Evolutionary conservation across 1,140 invertebrate genomes (phyloP).

Genomic region (Pachyrhynchus sulphureomaculatus): DNA sequence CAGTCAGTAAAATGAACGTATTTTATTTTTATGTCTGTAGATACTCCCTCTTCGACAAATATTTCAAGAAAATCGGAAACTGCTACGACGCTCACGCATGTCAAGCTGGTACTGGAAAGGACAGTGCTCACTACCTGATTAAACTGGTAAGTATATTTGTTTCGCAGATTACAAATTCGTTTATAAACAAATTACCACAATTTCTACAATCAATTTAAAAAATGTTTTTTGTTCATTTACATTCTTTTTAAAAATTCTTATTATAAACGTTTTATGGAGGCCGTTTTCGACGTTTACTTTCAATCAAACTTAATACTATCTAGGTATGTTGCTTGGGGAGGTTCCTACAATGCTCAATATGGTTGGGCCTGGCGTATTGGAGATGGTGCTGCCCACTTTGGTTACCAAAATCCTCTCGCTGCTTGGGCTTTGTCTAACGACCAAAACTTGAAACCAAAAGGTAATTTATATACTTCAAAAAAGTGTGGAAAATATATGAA

Average conservation of each 20-base stretch:
- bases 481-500: neutral
- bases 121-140: conserved; percentile 34
- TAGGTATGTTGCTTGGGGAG: conserved; percentile 34
- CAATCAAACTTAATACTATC: too few species aligned
- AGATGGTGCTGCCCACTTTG: conserved; percentile 35
- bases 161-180: too few species aligned
- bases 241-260: too few species aligned
- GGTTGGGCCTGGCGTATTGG: conserved; percentile 35
- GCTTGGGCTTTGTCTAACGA: conserved; percentile 30
- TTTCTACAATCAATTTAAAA: too few species aligned
- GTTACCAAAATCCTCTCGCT: conserved; percentile 35
- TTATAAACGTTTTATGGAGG: too few species aligned
- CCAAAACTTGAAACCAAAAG: conserved; percentile 26
- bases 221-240: too few species aligned
- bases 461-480: neutral
- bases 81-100: conserved; percentile 21
- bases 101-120: conserved; percentile 29
- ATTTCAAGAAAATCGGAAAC: conserved; percentile 37
- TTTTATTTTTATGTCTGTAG: too few species aligned
- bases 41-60: conserved; percentile 34
- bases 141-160: conserved; percentile 14
- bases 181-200: too few species aligned
- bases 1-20: too few species aligned
- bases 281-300: too few species aligned
- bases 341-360: conserved; percentile 29